Evolutionary conservation across 2,113 vertebrate genomes (phyloP).

Genomic region (Vimba vimba): DNA sequence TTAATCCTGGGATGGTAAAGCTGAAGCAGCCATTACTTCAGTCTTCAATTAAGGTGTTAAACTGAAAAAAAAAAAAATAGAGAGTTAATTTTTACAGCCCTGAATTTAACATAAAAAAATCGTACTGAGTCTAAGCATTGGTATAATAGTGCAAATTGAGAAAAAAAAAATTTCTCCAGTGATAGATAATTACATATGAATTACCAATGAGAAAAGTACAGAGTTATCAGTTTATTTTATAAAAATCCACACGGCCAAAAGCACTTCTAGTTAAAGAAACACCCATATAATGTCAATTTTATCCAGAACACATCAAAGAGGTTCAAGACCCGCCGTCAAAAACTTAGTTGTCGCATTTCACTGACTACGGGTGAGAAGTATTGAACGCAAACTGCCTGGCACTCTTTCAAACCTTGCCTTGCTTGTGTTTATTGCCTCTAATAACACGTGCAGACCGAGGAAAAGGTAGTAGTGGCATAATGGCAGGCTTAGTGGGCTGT

Average conservation of each 20-base stretch:
- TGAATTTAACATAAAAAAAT: too few relatives aligned
- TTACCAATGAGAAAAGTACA: too few relatives aligned
- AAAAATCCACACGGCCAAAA: slow-evolving; percentile 6
- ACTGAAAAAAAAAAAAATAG: too few relatives aligned
- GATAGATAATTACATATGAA: not conserved
- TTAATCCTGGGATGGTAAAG: not conserved
- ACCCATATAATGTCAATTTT: slow-evolving; percentile 55
- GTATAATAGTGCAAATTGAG: not conserved
- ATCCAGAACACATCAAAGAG: slow-evolving; percentile 69
- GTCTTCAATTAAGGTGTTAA: too few relatives aligned
- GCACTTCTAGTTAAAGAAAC: not conserved
- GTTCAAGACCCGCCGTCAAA: slow-evolving; percentile 62
- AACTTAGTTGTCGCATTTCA: slow-evolving; percentile 33
- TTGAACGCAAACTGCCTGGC: slow-evolving; percentile 50
- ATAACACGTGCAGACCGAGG: slow-evolving; percentile 68
- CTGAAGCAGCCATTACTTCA: not conserved
- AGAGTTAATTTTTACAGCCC: too few relatives aligned
- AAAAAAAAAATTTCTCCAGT: not conserved
- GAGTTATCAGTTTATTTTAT: slow-evolving; percentile 60
- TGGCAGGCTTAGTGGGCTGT: slow-evolving; percentile 57
- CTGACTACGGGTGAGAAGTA: not conserved
- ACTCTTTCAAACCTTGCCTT: slow-evolving; percentile 55
- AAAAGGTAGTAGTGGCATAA: slow-evolving; percentile 63
- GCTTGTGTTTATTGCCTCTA: slow-evolving; percentile 73
- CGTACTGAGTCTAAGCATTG: too few relatives aligned